phyloP scores from a whole-genome alignment of 2,113 vertebrate genomes.

The Dipodomys stephensi region DNA sequence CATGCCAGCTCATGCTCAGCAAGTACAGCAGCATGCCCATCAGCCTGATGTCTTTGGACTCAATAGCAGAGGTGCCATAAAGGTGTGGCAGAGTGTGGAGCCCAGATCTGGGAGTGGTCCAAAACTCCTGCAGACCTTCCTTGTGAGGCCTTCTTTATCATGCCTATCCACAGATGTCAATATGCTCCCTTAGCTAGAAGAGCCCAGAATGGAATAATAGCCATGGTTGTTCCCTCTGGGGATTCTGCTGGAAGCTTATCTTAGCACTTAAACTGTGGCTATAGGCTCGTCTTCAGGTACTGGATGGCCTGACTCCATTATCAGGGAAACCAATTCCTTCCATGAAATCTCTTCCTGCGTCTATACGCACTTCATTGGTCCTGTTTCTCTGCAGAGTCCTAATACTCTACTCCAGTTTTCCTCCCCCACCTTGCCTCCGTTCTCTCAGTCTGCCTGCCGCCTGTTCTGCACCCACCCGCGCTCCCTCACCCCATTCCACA shows the following conservation, averaged over 20 bases:
- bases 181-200: neutral
- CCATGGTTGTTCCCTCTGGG: neutral
- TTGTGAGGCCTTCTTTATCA: neutral
- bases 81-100: neutral
- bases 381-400: neutral
- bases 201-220: fast-evolving
- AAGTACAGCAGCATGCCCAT: too few relatives aligned
- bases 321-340: neutral
- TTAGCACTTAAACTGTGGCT: neutral
- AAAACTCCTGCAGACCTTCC: neutral
- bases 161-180: neutral
- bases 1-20: fast-evolving
- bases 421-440: neutral
- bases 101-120: neutral
- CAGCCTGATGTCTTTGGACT: neutral
- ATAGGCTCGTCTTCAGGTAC: neutral
- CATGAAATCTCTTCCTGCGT: neutral
- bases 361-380: too few relatives aligned
- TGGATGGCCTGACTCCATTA: neutral
- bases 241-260: neutral
- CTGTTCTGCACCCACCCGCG: neutral
- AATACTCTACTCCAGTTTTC: neutral
- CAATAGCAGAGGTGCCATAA: neutral
- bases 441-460: neutral
- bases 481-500: neutral